These are phyloP conservation scores for Dasypogon diadema DNA, from an alignment of 2,888 invertebrate genomes.

Conservation along the genomic window DNA sequence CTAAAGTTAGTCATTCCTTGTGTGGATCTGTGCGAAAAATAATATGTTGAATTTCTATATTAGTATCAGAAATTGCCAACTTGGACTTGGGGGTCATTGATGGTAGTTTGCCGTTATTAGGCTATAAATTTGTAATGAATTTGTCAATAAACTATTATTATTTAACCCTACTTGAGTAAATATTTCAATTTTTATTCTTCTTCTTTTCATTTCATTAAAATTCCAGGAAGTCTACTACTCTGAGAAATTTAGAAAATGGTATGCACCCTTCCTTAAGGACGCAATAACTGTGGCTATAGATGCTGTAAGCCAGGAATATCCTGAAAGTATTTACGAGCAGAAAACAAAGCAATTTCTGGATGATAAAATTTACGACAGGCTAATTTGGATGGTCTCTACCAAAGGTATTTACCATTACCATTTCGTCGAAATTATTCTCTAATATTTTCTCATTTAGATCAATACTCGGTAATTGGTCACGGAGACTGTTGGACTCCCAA, in stretches of 20 bases:
- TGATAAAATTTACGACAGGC: constrained; percentile 70
- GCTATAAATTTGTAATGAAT: no score
- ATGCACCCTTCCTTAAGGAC: constrained; percentile 70
- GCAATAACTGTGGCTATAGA: constrained; percentile 72
- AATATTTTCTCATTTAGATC: constrained; percentile 57
- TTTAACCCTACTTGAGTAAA: no score
- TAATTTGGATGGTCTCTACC: constrained; percentile 65
- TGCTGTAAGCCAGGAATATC: constrained; percentile 75
- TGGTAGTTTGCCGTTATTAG: no score
- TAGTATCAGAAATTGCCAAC: no score
- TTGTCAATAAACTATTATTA: no score
- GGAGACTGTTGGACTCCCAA: constrained; percentile 85
- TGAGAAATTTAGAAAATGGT: constrained; percentile 72
- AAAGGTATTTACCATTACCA: constrained; percentile 61
- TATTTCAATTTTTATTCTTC: no score
- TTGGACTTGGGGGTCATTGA: no score
- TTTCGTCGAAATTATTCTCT: constrained; percentile 50
- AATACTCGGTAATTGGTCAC: constrained; percentile 75
- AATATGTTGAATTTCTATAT: no score
- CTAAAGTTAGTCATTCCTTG: no score
- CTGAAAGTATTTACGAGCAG: constrained; percentile 72
- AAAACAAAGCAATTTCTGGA: constrained; percentile 72
- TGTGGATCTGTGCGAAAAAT: no score
- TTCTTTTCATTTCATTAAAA: no score
- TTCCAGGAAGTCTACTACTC: constrained; percentile 73